Base-by-base conservation (phyloP, 2,797 vertebrate genomes). In the Aeoliscus strigatus region DNA sequence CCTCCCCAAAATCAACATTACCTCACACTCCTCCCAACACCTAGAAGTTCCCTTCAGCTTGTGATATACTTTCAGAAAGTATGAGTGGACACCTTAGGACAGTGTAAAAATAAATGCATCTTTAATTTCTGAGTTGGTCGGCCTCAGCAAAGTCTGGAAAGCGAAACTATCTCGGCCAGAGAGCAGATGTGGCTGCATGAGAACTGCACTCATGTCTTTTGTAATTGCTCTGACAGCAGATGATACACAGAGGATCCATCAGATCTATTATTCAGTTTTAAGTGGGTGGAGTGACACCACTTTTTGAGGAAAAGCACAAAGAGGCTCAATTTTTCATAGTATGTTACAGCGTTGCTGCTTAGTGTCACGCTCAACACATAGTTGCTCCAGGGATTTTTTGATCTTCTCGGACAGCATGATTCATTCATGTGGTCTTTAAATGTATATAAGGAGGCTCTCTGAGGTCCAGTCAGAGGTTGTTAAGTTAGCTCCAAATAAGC, bases 211-310 rank as follows among this genome's bases (percentile, higher is more conserved):
- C 34, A 0, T 52, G 57, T 55, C 59, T 61, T 66, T 45, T 43
- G 43, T 67, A 71, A 66, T 78, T 65, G 53, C 39, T 32, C 39
- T 49, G 64, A 58, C 58, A 51, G 70, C 55, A 48, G 52, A 31
- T 47, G 42, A 67, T 35, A 34, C 64, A 50, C 53, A 48, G 61
- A 66, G 43, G 50, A 63, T 56, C 59, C 58, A 62, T 65, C 62
- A 45, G 42, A 66, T 80, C 53, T 69, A 73, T 73, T 75, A 76
- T 81, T 79, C 64, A 77, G 62, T 27, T 65, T 56, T 52, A 70
- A 71, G 61, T 67, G 69, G 51, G 53, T 46, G 56, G 62, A 73
- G 51, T 68, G 60, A 69, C 65, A 54, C 56, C 40, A 46, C 67
- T 79, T 74, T 51, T 70, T 68, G 51, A 43, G 34, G 52, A 73